A percentile compares a stretch with the other conserved stretches of the same genome.
phyloP scores from a whole-genome alignment of 2,113 vertebrate genomes.

The Corvus cornix region DNA sequence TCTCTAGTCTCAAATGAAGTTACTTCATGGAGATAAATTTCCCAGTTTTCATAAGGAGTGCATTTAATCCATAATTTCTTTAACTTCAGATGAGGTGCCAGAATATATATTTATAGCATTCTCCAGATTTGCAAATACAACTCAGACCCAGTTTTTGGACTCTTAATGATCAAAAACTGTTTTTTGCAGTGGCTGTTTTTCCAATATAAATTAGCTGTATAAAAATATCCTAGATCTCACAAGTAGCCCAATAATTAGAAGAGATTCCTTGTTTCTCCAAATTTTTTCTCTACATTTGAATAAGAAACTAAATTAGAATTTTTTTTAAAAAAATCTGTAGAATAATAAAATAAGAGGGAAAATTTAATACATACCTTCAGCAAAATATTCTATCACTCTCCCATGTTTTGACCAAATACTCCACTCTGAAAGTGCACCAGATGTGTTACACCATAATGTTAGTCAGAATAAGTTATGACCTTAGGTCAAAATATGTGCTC shows the following conservation, averaged over 20 bases:
- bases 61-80: background rate
- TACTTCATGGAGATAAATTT: background rate
- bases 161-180: background rate
- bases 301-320: background rate
- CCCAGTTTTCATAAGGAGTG: background rate
- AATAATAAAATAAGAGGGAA: background rate
- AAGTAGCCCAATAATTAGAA: background rate
- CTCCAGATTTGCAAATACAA: background rate
- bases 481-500: background rate
- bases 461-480: background rate
- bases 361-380: background rate
- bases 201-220: background rate
- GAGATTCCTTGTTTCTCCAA: background rate
- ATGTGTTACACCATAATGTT: background rate
- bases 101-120: background rate
- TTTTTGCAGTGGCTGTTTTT: background rate
- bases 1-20: background rate
- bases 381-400: background rate
- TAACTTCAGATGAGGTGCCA: background rate
- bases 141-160: background rate
- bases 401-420: background rate
- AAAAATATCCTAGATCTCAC: background rate
- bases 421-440: accelerated
- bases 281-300: background rate
- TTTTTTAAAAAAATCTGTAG: background rate